phyloP scores from a whole-genome alignment of 2,113 vertebrate species.

The Glaucidium brasilianum region DNA sequence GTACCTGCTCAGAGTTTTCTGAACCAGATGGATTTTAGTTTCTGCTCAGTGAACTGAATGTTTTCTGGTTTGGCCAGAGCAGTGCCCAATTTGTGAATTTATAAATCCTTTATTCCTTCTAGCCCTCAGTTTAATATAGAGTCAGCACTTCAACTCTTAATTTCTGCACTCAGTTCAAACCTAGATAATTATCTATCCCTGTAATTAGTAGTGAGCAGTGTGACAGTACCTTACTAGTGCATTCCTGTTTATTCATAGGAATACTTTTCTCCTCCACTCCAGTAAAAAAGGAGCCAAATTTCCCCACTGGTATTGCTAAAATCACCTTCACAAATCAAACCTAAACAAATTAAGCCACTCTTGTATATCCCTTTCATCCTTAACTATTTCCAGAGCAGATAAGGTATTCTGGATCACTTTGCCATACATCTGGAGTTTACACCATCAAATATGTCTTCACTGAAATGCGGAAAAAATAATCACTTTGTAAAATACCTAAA shows the following conservation, averaged over 20 bases:
- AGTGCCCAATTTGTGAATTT: not conserved
- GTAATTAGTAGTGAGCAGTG: not conserved
- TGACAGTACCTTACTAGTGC: not conserved
- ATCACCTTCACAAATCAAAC: not conserved
- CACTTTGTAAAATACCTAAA: not conserved
- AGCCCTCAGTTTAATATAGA: not conserved
- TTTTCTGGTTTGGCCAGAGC: not conserved
- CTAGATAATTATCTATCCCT: not conserved
- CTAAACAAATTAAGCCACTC: not conserved
- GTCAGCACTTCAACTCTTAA: not conserved
- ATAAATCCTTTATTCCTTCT: not conserved
- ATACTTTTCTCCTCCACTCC: not conserved
- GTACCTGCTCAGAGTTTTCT: not conserved
- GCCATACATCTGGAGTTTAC: not conserved
- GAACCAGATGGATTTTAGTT: not conserved
- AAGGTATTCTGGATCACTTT: not conserved
- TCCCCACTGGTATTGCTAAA: not conserved
- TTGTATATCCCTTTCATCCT: not conserved
- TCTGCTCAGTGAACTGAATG: not conserved
- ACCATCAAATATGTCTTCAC: not conserved
- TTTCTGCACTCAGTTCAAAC: not conserved
- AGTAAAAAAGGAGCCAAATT: not conserved
- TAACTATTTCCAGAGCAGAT: not conserved
- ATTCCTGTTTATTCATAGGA: not conserved
- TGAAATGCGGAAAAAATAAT: not conserved